phyloP scores from a whole-genome alignment of 1,140 invertebrate species.

The Drosophila truncata region DNA sequence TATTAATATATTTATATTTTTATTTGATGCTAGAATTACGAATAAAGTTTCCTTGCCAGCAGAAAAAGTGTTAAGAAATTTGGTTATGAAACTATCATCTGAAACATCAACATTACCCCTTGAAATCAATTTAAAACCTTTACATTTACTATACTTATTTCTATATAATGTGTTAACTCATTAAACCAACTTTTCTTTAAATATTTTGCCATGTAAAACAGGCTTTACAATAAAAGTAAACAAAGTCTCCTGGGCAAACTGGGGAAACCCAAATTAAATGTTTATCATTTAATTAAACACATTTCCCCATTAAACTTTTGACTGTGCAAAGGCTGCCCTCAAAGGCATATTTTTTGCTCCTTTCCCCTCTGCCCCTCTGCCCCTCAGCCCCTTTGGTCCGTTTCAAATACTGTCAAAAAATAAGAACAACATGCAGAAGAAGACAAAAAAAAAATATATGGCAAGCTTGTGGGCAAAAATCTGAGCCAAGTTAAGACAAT shows the following conservation, averaged over 20 bases:
- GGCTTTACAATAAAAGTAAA: background rate
- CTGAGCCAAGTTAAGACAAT: slow-evolving; percentile 57
- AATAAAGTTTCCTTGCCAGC: no score
- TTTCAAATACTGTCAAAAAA: slow-evolving; percentile 27
- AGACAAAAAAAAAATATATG: slow-evolving; percentile 12
- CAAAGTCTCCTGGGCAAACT: slow-evolving; percentile 10
- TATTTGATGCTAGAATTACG: no score
- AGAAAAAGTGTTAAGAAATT: no score
- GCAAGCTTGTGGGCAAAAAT: slow-evolving; percentile 43
- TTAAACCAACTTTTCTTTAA: background rate
- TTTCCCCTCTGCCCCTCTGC: no score
- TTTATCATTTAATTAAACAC: slow-evolving; percentile 51
- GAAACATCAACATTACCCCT: no score
- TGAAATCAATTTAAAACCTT: background rate
- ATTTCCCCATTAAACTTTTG: slow-evolving; percentile 45
- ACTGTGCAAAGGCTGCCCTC: slow-evolving; percentile 5
- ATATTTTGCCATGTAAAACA: background rate
- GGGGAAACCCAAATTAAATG: slow-evolving; percentile 30
- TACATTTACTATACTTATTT: background rate
- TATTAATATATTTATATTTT: no score
- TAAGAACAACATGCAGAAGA: slow-evolving; percentile 5
- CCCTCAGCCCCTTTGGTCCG: background rate
- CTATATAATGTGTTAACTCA: background rate
- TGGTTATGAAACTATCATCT: no score
- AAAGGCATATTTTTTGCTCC: slow-evolving; percentile 19